phyloP scores from a whole-genome alignment of 1,140 invertebrate genomes.

The Bombus fervidus region DNA sequence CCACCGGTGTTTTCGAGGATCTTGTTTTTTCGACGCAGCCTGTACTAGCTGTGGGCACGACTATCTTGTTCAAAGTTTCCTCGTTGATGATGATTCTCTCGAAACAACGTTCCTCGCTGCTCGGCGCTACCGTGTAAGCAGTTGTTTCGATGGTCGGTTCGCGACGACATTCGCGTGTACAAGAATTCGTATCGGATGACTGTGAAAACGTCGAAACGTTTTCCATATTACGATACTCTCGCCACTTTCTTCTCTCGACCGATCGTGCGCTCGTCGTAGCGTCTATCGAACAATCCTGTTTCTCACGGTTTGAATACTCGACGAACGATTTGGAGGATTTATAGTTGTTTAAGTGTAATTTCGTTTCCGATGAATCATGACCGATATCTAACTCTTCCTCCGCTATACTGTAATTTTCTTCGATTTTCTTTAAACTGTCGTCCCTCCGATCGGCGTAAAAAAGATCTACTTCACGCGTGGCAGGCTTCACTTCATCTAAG shows the following conservation, averaged over 20 bases:
- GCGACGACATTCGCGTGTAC: background rate
- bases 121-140: slow-evolving; percentile 46
- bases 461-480: too few relatives aligned
- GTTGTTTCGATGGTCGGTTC: slow-evolving; percentile 44
- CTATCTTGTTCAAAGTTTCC: slow-evolving; percentile 73
- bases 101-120: slow-evolving; percentile 49
- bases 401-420: background rate
- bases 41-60: slow-evolving; percentile 65
- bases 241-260: background rate
- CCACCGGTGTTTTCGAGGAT: background rate
- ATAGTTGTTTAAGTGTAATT: background rate
- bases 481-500: background rate
- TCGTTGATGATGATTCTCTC: slow-evolving; percentile 72
- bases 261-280: background rate
- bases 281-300: background rate
- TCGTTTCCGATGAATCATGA: background rate
- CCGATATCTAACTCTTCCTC: background rate
- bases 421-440: background rate
- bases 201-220: background rate
- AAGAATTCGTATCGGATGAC: background rate
- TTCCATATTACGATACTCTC: background rate
- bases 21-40: background rate
- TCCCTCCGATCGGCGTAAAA: background rate
- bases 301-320: background rate
- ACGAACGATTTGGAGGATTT: background rate